Base-by-base conservation (phyloP, 1,140 invertebrate species). In the Bombus ignitus region DNA sequence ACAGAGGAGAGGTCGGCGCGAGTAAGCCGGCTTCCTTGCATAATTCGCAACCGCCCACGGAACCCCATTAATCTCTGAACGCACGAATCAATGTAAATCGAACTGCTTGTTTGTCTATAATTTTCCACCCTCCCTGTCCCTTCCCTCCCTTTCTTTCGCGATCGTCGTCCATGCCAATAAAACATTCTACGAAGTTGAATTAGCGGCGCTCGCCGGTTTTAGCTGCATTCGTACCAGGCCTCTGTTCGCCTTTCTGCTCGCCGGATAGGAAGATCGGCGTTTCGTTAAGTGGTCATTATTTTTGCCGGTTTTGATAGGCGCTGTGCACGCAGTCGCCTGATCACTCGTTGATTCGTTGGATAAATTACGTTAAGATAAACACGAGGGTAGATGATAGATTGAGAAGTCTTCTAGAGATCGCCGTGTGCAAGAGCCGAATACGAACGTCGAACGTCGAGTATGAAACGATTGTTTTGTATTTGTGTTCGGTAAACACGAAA, bases 31-130 rank as follows among this genome's bases (percentile, higher is more conserved):
- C 22, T 75, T 91, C 83, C 89, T 85, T 94, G 93, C 93, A 93
- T 94, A 92, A 94, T 94, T 94, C 81, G 82, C 85, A 62, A 88
- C 39, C 83, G 65, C 88, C 88, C 90, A 76, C 83, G 76, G 90
- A 90, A 92, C 90, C 88, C 74, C 90, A 90, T 92, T 91, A 92
- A 87, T 90, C 57, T 80, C 66, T 42, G 53, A 81, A 68, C 66
- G 74, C 65, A 72, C 47, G 65, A 77, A 83, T 88, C 86, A 57
- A 83, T 87, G 77, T 39, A 70, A 84, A 86, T 80, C 81, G 76
- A 66, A 39, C 37, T 15, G 44, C 57, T 75, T 35, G 81, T 82
- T 82, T 65, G 28, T 18, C 39, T 42, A 71, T 83, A 72, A 86
- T 77, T 83, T 77, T 44, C 39, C 59, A 25, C 8, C 8, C 25